phyloP scores from a whole-genome alignment of 2,888 invertebrate genomes.

The Leptinotarsa peninsularis region DNA sequence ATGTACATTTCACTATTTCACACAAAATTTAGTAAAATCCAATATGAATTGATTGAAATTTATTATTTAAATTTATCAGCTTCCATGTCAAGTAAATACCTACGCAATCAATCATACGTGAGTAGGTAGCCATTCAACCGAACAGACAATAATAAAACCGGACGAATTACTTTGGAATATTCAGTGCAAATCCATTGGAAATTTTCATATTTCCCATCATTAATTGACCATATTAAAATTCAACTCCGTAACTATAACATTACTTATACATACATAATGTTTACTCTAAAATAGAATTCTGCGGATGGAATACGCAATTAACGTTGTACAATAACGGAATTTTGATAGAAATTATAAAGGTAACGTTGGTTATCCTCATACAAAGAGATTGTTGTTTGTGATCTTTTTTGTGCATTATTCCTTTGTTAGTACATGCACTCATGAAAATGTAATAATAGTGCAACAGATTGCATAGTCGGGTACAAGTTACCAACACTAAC shows the following conservation, averaged over 20 bases:
- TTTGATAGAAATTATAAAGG: slow-evolving; percentile 9
- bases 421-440: background rate
- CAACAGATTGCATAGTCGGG: too few species aligned
- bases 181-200: slow-evolving; percentile 12
- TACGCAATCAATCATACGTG: slow-evolving; percentile 36
- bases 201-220: slow-evolving; percentile 23
- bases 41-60: slow-evolving; percentile 31
- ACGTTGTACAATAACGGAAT: slow-evolving; percentile 9
- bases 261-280: slow-evolving; percentile 7
- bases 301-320: slow-evolving; percentile 12
- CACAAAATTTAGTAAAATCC: slow-evolving; percentile 17
- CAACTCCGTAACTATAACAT: background rate
- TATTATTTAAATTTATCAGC: slow-evolving; percentile 36
- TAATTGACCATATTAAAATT: slow-evolving; percentile 15
- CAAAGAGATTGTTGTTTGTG: slow-evolving; percentile 5
- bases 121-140: slow-evolving; percentile 25
- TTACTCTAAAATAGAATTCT: slow-evolving; percentile 16
- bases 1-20: background rate
- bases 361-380: background rate
- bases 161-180: slow-evolving; percentile 21
- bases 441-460: too few species aligned
- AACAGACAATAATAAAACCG: slow-evolving; percentile 22
- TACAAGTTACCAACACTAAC: too few species aligned
- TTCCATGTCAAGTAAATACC: slow-evolving; percentile 31
- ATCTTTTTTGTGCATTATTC: background rate